Evolutionary conservation across 64 coral and sea anemone genomes (phyloP).

Genomic region (Stichodactyla mertensii): DNA sequence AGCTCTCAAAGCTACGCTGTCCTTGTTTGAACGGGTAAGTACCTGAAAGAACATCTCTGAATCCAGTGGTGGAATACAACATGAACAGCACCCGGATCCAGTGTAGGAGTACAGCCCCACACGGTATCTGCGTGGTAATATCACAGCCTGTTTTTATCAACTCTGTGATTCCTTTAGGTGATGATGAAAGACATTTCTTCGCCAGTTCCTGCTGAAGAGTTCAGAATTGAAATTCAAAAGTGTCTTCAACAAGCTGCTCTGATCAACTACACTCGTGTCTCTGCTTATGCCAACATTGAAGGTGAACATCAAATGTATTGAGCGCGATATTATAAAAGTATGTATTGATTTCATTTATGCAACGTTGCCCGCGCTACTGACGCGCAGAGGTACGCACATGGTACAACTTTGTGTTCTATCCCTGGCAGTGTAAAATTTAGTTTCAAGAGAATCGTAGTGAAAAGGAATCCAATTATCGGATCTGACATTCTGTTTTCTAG

Average conservation of each 20-base stretch:
- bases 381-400: too few species aligned
- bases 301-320: background rate
- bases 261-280: slow-evolving; percentile 91
- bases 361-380: too few species aligned
- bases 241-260: slow-evolving; percentile 91
- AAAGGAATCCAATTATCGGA: too few species aligned
- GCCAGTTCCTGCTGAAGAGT: slow-evolving; percentile 87
- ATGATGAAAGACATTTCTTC: slow-evolving; percentile 99
- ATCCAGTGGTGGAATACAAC: too few species aligned
- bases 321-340: background rate
- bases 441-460: too few species aligned
- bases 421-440: too few species aligned
- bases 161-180: slow-evolving; percentile 37
- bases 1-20: slow-evolving; percentile 88
- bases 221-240: slow-evolving; percentile 71
- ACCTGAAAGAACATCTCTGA: too few species aligned
- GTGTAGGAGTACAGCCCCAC: too few species aligned
- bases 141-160: background rate
- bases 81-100: too few species aligned
- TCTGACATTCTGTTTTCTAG: slow-evolving; percentile 7
- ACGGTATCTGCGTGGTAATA: too few species aligned
- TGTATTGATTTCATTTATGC: too few species aligned
- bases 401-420: too few species aligned
- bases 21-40: slow-evolving; percentile 96
- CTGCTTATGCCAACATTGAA: slow-evolving; percentile 89